Conservation (phyloP, 2,888 invertebrate genomes). For the Prosopocoilus inquinatus region DNA sequence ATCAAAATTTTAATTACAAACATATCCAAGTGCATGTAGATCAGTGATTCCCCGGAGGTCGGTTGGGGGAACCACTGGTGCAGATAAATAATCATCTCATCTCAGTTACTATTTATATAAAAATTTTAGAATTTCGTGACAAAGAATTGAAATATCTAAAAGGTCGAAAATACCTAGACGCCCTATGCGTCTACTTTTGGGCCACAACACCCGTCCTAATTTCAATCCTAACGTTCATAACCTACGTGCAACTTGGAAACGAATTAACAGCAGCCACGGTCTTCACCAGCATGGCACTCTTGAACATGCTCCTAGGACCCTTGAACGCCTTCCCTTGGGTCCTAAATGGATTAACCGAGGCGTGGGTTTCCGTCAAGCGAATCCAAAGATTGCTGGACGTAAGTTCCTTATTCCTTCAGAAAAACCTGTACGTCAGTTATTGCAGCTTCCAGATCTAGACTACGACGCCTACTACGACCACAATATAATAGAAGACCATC, state of each 20-base stretch:
- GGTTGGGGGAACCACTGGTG: too few relatives aligned
- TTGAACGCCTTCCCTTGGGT: constrained; percentile 99
- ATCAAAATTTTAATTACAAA: too few relatives aligned
- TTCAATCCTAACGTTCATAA: constrained; percentile 78
- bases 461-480: constrained; percentile 62
- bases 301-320: constrained; percentile 94
- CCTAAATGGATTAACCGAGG: constrained; percentile 91
- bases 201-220: constrained; percentile 94
- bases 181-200: constrained; percentile 97
- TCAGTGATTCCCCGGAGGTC: too few relatives aligned
- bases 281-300: constrained; percentile 90
- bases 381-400: constrained; percentile 80
- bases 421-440: constrained; percentile 15
- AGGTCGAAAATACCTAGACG: constrained; percentile 92
- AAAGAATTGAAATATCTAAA: constrained; percentile 76
- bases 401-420: constrained; percentile 40
- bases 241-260: constrained; percentile 75
- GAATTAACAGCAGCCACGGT: constrained; percentile 83
- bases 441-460: constrained; percentile 64
- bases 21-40: too few relatives aligned
- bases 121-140: constrained; percentile 59
- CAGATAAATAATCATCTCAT: neutral
- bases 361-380: constrained; percentile 90
- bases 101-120: neutral
- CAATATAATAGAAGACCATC: constrained; percentile 47